Base-by-base conservation (phyloP, 2,113 vertebrate species). In the Aegithalos caudatus region DNA sequence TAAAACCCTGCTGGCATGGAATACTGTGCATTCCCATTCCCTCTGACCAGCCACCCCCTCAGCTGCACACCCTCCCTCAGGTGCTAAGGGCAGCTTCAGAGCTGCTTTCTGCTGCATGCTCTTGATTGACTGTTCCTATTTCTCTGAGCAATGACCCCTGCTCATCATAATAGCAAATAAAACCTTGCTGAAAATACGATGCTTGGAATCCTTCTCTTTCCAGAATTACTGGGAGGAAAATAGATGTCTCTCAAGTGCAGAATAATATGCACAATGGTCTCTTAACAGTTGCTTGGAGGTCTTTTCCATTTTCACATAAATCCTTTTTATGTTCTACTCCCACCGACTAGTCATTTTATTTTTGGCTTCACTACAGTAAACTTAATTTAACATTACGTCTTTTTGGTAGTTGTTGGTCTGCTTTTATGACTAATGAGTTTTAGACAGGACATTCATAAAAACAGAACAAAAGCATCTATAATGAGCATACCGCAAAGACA, bases 341-440 rank as follows among this genome's bases (percentile, higher is more conserved):
- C 66, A 96, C 88, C 29, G 37, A 81, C 56, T 56, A 95, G 82
- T 71, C 85, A 90, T 95, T 95, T 94, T 95, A 88, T 93, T 95
- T 95, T 90, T 93, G 90, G 90, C 85, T 96, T 93, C 92, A 92
- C 82, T 94, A 92, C 80, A 95, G 93, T 96, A 94, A 96, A 95
- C 82, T 85, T 95, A 94, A 97, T 91, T 94, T 92, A 95, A 87
- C 71, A 91, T 85, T 66, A 93, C 0, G 0, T 65, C 58, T 79
- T 90, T 84, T 95, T 88, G 67, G 87, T 95, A 78, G 87, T 62
- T 95, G 79, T 94, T 94, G 81, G 80, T 95, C 88, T 95, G 64
- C 71, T 93, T 86, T 94, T 86, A 82, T 86, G 92, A 95, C 90
- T 94, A 95, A 94, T 94, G 90, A 95, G 56, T 90, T 95, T 92